phyloP scores from a whole-genome alignment of 2,888 invertebrate species.

The Sarcophaga variegata region DNA sequence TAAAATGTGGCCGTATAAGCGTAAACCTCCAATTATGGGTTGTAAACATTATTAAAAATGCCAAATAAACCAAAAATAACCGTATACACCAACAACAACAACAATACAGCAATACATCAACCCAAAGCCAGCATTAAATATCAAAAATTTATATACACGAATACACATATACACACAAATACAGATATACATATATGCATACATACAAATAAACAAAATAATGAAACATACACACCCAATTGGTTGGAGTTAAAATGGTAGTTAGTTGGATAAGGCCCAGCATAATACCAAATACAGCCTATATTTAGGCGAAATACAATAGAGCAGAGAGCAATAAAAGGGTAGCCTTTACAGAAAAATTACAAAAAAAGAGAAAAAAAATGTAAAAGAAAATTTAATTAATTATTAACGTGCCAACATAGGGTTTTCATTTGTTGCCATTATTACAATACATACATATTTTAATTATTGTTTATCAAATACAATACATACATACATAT shows the following conservation, averaged over 20 bases:
- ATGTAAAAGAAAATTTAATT: slow-evolving; percentile 53
- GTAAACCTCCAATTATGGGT: slow-evolving; percentile 64
- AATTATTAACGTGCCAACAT: slow-evolving; percentile 61
- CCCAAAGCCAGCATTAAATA: slow-evolving; percentile 60
- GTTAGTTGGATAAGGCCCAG: not conserved
- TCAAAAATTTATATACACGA: slow-evolving; percentile 25
- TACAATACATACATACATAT: no score
- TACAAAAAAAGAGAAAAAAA: no score
- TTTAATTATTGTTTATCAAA: not conserved
- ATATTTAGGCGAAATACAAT: not conserved
- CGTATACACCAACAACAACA: not conserved
- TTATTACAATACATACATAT: not conserved
- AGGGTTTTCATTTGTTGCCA: slow-evolving; percentile 35
- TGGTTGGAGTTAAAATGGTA: slow-evolving; percentile 25
- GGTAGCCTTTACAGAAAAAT: slow-evolving; percentile 16
- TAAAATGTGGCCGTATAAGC: slow-evolving; percentile 65
- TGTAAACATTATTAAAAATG: slow-evolving; percentile 68
- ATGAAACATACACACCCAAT: slow-evolving; percentile 14
- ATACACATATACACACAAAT: not conserved
- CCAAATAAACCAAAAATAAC: slow-evolving; percentile 61
- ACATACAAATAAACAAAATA: not conserved
- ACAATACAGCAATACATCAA: not conserved
- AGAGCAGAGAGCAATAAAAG: not conserved
- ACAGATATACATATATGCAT: not conserved
- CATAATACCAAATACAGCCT: not conserved